phyloP scores from a whole-genome alignment of 2,113 vertebrate species.

The Peromyscus polionotus region DNA sequence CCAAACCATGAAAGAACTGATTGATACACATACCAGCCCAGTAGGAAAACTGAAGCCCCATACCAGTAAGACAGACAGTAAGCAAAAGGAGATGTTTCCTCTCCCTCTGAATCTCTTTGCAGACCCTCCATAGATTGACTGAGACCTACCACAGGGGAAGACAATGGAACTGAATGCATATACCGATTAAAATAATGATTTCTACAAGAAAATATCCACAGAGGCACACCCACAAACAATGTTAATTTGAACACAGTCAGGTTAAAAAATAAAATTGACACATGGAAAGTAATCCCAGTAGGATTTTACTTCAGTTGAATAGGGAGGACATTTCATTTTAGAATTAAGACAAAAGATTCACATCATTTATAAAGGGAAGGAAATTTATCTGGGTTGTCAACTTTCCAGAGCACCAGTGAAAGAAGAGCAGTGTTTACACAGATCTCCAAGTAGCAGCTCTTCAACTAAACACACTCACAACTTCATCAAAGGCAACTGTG shows the following conservation, averaged over 20 bases:
- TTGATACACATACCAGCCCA: background rate
- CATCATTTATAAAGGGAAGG: background rate
- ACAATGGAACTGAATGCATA: background rate
- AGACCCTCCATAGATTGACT: background rate
- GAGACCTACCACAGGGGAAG: background rate
- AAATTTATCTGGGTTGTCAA: background rate
- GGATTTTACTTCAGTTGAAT: background rate
- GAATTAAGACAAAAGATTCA: background rate
- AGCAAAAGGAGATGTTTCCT: background rate
- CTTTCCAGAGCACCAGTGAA: background rate
- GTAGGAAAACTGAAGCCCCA: background rate
- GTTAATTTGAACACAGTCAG: background rate
- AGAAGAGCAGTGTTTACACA: background rate
- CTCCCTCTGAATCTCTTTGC: no score
- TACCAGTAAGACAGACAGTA: background rate
- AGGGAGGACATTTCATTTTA: background rate
- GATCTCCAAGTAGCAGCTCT: no score
- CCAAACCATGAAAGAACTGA: background rate
- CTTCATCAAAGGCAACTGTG: background rate
- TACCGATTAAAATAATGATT: background rate
- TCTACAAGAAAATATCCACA: no score
- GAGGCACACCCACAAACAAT: background rate
- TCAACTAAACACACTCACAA: background rate
- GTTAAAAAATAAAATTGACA: background rate
- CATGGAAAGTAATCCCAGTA: background rate